Percentiles rank a stretch among this genome's conserved stretches.
phyloP scores from a whole-genome alignment of 2,797 vertebrate species.

The Brachyrhaphis roseni region DNA sequence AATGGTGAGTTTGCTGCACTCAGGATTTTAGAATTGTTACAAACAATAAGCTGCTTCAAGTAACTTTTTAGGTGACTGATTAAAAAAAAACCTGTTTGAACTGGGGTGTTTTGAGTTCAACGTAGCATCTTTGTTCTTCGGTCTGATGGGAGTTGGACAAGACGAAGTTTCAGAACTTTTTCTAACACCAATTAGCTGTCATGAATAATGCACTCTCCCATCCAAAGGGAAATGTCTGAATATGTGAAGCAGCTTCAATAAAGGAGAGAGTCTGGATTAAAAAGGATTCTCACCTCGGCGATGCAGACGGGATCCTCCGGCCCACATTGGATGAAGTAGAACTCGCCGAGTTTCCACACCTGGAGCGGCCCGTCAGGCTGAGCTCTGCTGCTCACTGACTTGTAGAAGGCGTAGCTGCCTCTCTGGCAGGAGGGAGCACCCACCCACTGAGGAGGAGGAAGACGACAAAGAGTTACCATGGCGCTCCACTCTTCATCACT shows the following conservation, averaged over 20 bases:
- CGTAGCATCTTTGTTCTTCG: background rate
- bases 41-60: background rate
- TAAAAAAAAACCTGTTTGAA: background rate
- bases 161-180: background rate
- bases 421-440: slow-evolving; percentile 84
- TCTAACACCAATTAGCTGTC: background rate
- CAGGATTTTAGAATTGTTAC: background rate
- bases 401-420: slow-evolving; percentile 85
- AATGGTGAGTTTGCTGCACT: background rate
- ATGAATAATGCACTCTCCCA: background rate
- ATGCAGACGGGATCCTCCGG: slow-evolving; percentile 82
- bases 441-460: slow-evolving; percentile 76
- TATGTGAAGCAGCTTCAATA: background rate
- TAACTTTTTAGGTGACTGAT: background rate
- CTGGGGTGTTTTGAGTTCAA: background rate
- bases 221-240: background rate
- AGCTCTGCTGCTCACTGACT: slow-evolving; percentile 77
- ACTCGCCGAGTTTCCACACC: slow-evolving; percentile 83
- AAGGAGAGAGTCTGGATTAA: background rate
- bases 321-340: slow-evolving; percentile 83
- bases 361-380: slow-evolving; percentile 59
- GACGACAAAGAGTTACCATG: background rate
- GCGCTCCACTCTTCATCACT: background rate
- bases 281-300: slow-evolving; percentile 74
- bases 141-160: background rate